Evolutionary conservation across 92 coral and sea anemone species (phyloP).

Genomic region (Anthopleura xanthogrammica): DNA sequence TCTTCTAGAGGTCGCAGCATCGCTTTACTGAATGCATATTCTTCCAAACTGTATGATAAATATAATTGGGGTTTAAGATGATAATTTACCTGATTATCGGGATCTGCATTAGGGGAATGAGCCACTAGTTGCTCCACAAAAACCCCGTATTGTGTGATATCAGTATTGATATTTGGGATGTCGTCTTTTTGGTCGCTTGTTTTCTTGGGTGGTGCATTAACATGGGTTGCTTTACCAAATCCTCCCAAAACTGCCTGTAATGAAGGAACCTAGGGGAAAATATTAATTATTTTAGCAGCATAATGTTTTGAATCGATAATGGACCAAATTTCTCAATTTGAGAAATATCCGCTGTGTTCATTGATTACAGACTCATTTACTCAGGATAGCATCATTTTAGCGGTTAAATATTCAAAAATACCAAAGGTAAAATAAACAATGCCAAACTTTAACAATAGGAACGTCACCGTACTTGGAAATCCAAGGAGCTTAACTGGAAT

Average conservation of each 20-base stretch:
- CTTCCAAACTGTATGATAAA: background rate
- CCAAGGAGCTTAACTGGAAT: too few species aligned
- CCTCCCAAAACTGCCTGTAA: conserved; percentile 3
- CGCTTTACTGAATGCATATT: too few species aligned
- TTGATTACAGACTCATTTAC: too few species aligned
- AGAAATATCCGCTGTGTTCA: too few species aligned
- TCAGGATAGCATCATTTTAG: too few species aligned
- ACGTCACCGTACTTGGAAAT: too few species aligned
- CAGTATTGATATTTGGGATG: background rate
- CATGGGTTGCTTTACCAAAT: background rate
- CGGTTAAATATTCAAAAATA: too few species aligned
- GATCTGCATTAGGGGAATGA: background rate
- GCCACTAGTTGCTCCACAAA: background rate
- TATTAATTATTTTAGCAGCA: background rate
- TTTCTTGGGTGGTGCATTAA: background rate
- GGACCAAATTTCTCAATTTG: too few species aligned
- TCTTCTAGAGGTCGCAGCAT: too few species aligned
- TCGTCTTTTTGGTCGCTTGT: background rate
- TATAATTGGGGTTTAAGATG: background rate
- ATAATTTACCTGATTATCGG: background rate
- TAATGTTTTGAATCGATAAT: too few species aligned
- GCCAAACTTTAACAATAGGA: too few species aligned
- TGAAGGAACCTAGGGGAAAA: background rate
- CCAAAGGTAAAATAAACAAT: too few species aligned
- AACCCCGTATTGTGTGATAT: background rate